Base-by-base conservation (phyloP, 2,797 vertebrate genomes). In the Falco novaeseelandiae region DNA sequence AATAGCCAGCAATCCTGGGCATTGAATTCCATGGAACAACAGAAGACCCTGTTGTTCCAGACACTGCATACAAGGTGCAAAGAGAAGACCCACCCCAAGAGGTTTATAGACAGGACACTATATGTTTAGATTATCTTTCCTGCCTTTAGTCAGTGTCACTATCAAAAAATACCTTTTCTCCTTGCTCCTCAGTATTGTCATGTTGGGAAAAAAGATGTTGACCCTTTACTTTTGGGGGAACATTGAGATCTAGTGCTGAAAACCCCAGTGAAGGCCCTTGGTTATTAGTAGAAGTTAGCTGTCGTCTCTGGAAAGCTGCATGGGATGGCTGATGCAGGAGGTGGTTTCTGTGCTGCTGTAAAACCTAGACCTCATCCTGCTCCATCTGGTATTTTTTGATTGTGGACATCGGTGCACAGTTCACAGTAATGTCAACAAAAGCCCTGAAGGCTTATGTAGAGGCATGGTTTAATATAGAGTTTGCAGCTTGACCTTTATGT, bases 361-460 rank as follows among this genome's bases (percentile, higher is more conserved):
- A 96, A 92, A 83, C 38, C n/a, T 77, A 80, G 94, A 70, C 32
- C 67, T 91, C 54, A 63, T 74, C 69, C 51, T 69, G 12, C n/a
- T 93, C 48, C 79, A 80, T 90, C 79, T 93, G 58, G 30, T 92
- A 51, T 82, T 93, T 88, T 55, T 18, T 92, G 91, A 65, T 86
- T 93, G 63, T 86, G 66, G 62, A 90, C 66, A 79, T 91, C 58
- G 1, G 0, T 70, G 89, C 58, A 55, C 69, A 78, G 87, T 96
- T 95, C 92, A 83, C 32, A 58, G 42, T 81, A 87, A 96, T 76
- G 71, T 93, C 94, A 96, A 86, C 69, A 88, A 87, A 92, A 96
- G 70, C 92, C 95, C 82, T 79, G 70, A 91, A 92, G 94, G 93
- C 87, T 93, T 97, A 87, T 63, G 54, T 81, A 84, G 91, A 73